A percentile compares a stretch with the other conserved stretches of the same genome.
phyloP scores from a whole-genome alignment of 2,888 invertebrate species.

The Andrena trimmerana region DNA sequence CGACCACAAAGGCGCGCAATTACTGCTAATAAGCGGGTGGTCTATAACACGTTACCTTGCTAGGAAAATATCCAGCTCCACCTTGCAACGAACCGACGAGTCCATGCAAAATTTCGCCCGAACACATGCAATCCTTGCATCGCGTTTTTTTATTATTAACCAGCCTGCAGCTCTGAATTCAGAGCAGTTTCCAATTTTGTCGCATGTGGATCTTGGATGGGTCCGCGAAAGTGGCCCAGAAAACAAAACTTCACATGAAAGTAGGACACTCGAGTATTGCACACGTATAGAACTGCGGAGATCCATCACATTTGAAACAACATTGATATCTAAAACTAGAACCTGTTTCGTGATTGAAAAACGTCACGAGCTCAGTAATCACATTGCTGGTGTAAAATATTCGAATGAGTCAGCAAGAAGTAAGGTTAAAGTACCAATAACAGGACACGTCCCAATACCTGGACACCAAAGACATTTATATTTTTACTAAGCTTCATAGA shows the following conservation, averaged over 20 bases:
- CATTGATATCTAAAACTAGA: slow-evolving; percentile 20
- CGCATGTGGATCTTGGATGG: slow-evolving; percentile 8
- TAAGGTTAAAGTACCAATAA: no score
- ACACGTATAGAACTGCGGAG: not conserved
- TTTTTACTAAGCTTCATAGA: no score
- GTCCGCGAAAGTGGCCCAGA: not conserved
- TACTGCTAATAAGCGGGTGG: not conserved
- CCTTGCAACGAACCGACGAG: no score
- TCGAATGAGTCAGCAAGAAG: no score
- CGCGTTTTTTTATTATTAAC: not conserved
- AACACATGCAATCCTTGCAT: not conserved
- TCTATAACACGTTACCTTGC: not conserved
- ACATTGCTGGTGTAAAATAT: no score
- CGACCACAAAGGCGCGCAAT: slow-evolving; percentile 35
- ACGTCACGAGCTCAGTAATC: no score
- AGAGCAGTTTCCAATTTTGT: not conserved
- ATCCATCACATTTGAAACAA: not conserved
- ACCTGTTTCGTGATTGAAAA: not conserved
- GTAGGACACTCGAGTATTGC: slow-evolving; percentile 16
- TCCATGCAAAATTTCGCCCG: not conserved
- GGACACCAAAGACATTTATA: no score
- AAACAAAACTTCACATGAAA: slow-evolving; percentile 15
- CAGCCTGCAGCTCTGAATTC: not conserved
- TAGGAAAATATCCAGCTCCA: not conserved
- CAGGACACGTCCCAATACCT: no score